These are phyloP conservation scores for Heliconius melpomene DNA, from an alignment of 1,140 invertebrate genomes.

Conservation along the genomic window DNA sequence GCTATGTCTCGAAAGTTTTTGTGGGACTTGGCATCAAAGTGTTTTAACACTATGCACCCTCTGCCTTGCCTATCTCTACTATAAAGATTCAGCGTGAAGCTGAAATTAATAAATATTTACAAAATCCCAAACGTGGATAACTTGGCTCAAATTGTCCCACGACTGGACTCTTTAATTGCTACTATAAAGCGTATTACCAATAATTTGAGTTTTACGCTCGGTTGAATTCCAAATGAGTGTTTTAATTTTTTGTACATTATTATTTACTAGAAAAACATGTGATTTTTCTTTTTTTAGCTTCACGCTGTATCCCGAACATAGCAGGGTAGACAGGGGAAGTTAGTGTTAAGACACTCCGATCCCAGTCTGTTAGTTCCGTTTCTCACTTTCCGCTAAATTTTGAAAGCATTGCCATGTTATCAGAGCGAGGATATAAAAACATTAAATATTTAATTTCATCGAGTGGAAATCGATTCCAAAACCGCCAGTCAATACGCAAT, in stretches of 20 bases:
- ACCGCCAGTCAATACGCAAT: too few species aligned
- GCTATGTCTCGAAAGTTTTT: not conserved
- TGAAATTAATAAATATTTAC: not conserved
- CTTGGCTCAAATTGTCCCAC: not conserved
- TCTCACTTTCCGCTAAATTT: too few species aligned
- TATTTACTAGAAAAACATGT: not conserved
- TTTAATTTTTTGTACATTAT: not conserved
- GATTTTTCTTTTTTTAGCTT: not conserved
- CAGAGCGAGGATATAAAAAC: too few species aligned
- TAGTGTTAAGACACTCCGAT: too few species aligned
- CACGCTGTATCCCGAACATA: not conserved
- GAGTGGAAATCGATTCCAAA: too few species aligned
- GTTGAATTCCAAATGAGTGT: not conserved
- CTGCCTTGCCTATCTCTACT: too few species aligned
- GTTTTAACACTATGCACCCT: not conserved
- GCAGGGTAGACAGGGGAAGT: too few species aligned
- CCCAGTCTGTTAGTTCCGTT: too few species aligned
- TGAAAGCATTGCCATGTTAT: too few species aligned
- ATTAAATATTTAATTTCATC: too few species aligned
- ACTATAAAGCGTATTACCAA: not conserved
- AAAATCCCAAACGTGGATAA: not conserved
- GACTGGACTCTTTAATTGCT: not conserved
- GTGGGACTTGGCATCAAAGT: not conserved
- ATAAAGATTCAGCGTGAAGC: not conserved
- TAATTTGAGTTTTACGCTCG: not conserved